Percentiles rank a stretch among this genome's conserved stretches.
Conservation (phyloP, 1,140 invertebrate species). For the Lethocerus indicus region DNA sequence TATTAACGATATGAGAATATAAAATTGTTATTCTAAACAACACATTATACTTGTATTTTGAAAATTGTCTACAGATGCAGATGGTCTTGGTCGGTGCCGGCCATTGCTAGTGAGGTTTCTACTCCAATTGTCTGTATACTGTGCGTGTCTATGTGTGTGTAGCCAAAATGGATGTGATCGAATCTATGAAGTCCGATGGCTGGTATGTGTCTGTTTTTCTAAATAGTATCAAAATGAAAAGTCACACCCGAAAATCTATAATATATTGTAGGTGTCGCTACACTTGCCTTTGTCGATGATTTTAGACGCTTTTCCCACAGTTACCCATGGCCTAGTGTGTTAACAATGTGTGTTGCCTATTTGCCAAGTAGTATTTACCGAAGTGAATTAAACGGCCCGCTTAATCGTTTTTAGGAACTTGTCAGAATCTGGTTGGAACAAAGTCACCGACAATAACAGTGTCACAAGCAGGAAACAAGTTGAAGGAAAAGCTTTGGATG, state of each 20-base stretch:
- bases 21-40: too few species aligned
- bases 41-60: too few species aligned
- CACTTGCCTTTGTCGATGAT: neutral
- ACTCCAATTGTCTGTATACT: too few species aligned
- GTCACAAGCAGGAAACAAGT: conserved; percentile 40
- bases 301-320: neutral
- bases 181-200: neutral
- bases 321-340: neutral
- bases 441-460: conserved; percentile 43
- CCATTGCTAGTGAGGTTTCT: too few species aligned
- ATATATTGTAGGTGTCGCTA: neutral
- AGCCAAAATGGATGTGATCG: neutral
- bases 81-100: too few species aligned
- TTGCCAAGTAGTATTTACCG: neutral
- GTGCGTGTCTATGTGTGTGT: too few species aligned
- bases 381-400: too few species aligned
- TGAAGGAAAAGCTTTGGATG: conserved; percentile 49
- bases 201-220: conserved; percentile 1
- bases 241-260: neutral
- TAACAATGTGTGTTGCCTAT: neutral
- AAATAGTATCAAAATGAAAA: neutral
- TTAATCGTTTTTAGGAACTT: conserved; percentile 51
- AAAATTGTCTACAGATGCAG: too few species aligned
- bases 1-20: too few species aligned
- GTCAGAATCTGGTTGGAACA: conserved; percentile 43